Conservation (phyloP, 2,888 invertebrate species). For the Amphiduros pacificus region DNA sequence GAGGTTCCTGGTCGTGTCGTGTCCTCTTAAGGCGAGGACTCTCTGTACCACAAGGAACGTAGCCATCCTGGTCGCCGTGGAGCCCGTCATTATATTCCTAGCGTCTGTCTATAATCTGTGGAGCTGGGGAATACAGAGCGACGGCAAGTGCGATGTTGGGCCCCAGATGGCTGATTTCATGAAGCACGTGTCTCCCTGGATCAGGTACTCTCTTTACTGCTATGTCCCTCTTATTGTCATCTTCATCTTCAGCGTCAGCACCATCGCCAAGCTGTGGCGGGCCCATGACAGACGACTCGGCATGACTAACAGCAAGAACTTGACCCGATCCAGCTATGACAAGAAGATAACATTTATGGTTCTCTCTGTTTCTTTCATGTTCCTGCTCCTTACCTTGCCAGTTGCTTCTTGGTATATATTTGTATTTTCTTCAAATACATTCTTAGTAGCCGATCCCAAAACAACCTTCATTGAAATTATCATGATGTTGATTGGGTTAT, state of each 20-base stretch:
- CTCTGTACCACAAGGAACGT: slow-evolving; percentile 5
- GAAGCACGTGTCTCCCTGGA: slow-evolving; percentile 16
- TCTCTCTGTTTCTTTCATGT: no score
- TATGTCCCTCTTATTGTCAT: slow-evolving; percentile 18
- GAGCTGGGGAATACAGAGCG: slow-evolving; percentile 7
- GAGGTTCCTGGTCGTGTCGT: slow-evolving; percentile 7
- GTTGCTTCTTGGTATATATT: no score
- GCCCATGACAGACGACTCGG: background rate
- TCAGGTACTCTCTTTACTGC: slow-evolving; percentile 13
- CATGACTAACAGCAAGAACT: no score
- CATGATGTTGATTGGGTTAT: slow-evolving; percentile 20
- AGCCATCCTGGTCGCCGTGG: background rate
- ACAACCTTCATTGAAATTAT: slow-evolving; percentile 18
- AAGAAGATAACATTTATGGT: no score
- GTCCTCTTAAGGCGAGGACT: slow-evolving; percentile 3
- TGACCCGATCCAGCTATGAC: no score
- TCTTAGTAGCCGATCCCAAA: no score
- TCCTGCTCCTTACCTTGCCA: no score
- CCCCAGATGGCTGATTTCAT: slow-evolving; percentile 5
- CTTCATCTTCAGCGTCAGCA: slow-evolving; percentile 9
- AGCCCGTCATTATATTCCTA: background rate
- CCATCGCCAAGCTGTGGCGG: slow-evolving; percentile 1
- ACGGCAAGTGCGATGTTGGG: background rate
- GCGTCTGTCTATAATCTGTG: slow-evolving; percentile 12
- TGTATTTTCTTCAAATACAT: no score